Evolutionary conservation across 2,888 invertebrate genomes (phyloP), one percentile per base, ranked within the genome.

Genomic region (Eudasyphora cyanicolor): DNA sequence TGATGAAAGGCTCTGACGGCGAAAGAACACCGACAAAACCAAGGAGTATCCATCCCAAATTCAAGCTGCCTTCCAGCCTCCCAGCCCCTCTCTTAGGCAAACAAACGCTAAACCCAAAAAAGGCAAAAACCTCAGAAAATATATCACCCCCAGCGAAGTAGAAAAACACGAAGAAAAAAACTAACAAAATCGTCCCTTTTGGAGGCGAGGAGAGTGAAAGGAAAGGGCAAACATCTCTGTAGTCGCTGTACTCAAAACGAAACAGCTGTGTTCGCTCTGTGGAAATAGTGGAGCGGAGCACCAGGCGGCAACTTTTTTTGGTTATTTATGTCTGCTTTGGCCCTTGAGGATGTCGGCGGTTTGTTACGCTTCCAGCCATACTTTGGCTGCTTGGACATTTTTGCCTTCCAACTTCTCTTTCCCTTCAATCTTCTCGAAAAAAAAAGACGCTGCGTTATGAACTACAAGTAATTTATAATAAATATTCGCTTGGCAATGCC

Each of bases 381-480:
- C n/a, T n/a, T n/a, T n/a, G n/a, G n/a, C n/a, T 45, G 6, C 45
- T 12, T 5, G 60, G 29, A 60, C 27, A 12, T 42, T 24, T 67
- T 67, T 42, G 42, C 24, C 67, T 42, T 67, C 42, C 67, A 67
- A 12, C 42, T 64, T 8, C n/a, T n/a, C n/a, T n/a, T n/a, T n/a
- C n/a, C n/a, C n/a, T n/a, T n/a, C n/a, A n/a, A n/a, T n/a, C n/a
- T n/a, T n/a, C n/a, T n/a, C n/a, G n/a, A n/a, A n/a, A 17, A 21
- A 54, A 49, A 54, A 17, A 19, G 24, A 21, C 24, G 4, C 27
- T 29, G 6, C 29, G 29, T 29, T 29, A 60, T n/a, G 38, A 42
- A 42, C 67, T 67, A 67, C 42, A 67, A 42, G 42, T 38, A 67
- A 67, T 67, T 67, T 67, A 67, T 67, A 67, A 42, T n/a, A n/a